A percentile compares a stretch with the other conserved stretches of the same genome.
phyloP scores from a whole-genome alignment of 2,113 vertebrate genomes.

The Maccullochella peelii region DNA sequence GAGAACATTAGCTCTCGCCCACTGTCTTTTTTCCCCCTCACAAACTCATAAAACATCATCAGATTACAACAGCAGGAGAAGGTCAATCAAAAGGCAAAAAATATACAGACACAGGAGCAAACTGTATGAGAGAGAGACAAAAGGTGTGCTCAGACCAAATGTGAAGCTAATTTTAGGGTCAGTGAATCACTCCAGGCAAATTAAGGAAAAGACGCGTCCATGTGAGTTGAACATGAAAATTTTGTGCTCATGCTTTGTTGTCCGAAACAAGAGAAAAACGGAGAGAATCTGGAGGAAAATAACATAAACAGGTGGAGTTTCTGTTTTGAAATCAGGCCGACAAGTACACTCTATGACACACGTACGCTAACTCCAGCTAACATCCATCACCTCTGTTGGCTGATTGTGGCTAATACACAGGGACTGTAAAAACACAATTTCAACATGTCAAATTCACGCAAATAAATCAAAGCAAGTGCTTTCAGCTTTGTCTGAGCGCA shows the following conservation, averaged over 20 bases:
- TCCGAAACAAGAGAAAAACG: neutral
- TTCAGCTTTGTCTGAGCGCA: neutral
- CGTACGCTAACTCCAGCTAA: neutral
- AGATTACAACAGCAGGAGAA: slow-evolving; percentile 59
- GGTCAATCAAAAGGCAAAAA: slow-evolving; percentile 60
- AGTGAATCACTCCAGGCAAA: neutral
- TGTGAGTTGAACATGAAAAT: neutral
- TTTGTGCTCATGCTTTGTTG: neutral
- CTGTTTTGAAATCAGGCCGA: neutral
- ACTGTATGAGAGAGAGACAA: neutral
- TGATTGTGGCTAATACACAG: neutral
- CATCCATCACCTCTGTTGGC: neutral
- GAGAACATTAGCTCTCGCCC: slow-evolving; percentile 65
- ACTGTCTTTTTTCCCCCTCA: slow-evolving; percentile 19
- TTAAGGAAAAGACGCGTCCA: neutral
- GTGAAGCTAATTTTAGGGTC: neutral
- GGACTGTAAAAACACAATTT: too few relatives aligned
- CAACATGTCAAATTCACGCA: neutral
- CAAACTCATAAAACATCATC: slow-evolving; percentile 62
- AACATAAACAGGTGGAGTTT: neutral
- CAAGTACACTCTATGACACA: neutral
- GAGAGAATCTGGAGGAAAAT: neutral
- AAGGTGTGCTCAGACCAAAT: slow-evolving; percentile 1
- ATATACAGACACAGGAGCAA: slow-evolving; percentile 6
- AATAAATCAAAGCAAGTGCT: neutral